Percentiles rank a stretch among this genome's conserved stretches.
These are phyloP conservation scores for Galagoides demidoff DNA, from an alignment of 2,797 vertebrate genomes.

Conservation along the genomic window DNA sequence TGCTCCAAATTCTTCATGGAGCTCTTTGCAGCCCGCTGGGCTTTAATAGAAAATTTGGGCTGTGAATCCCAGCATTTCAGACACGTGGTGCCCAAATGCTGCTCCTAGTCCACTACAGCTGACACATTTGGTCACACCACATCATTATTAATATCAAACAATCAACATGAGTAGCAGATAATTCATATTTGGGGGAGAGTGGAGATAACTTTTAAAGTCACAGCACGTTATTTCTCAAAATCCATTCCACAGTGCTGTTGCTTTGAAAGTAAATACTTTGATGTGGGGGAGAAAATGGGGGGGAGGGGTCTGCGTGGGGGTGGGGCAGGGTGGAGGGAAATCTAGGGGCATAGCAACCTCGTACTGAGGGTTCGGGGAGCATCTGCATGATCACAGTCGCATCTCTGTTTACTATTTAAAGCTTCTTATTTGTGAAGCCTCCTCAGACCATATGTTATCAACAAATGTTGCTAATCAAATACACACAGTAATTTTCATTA, in stretches of 20 bases:
- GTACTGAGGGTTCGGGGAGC: slow-evolving; percentile 83
- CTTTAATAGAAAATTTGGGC: not conserved
- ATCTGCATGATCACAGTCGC: slow-evolving; percentile 86
- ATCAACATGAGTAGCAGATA: slow-evolving; percentile 73
- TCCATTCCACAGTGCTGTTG: not conserved
- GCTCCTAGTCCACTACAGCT: not conserved
- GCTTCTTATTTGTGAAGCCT: slow-evolving; percentile 90
- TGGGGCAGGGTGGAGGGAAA: slow-evolving; percentile 55
- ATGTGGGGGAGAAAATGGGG: slow-evolving; percentile 60
- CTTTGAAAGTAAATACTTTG: slow-evolving; percentile 70
- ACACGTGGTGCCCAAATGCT: slow-evolving; percentile 73
- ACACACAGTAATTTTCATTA: slow-evolving; percentile 90
- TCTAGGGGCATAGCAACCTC: slow-evolving; percentile 76
- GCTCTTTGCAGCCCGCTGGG: not conserved
- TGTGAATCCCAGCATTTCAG: not conserved
- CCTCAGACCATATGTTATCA: slow-evolving; percentile 90
- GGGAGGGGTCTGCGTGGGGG: slow-evolving; percentile 9
- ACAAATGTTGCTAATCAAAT: slow-evolving; percentile 90
- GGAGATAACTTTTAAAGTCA: slow-evolving; percentile 66
- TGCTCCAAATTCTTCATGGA: not conserved
- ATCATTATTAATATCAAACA: slow-evolving; percentile 70
- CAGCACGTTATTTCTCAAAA: slow-evolving; percentile 73
- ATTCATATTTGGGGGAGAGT: slow-evolving; percentile 54
- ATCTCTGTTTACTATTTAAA: slow-evolving; percentile 91
- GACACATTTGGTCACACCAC: slow-evolving; percentile 57